Percentiles rank a stretch among this genome's conserved stretches.
These are phyloP conservation scores for Eclectus roratus DNA, from an alignment of 2,113 vertebrate species.

Conservation along the genomic window DNA sequence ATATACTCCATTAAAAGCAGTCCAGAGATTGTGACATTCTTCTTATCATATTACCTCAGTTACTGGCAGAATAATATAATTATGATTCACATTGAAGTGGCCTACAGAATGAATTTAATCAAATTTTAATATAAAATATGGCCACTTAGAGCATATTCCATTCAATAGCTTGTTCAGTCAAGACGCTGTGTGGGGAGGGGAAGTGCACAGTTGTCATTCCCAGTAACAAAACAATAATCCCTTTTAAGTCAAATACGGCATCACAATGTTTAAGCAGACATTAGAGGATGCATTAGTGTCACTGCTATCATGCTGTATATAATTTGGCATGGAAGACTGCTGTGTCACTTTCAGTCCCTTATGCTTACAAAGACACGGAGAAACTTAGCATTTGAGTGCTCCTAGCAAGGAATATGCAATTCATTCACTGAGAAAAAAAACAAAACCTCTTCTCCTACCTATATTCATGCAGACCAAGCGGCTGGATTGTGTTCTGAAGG, in stretches of 20 bases:
- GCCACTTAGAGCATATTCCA: constrained; percentile 19
- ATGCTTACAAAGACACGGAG: neutral
- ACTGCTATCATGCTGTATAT: neutral
- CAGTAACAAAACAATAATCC: neutral
- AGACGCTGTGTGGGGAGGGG: neutral
- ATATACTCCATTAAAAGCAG: constrained; percentile 30
- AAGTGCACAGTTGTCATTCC: neutral
- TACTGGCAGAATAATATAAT: constrained; percentile 63
- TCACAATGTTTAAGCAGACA: constrained; percentile 22
- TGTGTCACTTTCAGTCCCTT: neutral
- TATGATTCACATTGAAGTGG: constrained; percentile 53
- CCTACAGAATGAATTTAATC: constrained; percentile 59
- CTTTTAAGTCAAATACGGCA: constrained; percentile 35
- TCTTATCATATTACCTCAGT: constrained; percentile 61
- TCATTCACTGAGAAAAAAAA: neutral
- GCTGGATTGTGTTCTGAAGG: neutral
- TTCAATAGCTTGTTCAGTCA: constrained; percentile 10
- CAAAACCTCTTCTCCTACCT: neutral
- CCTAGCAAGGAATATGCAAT: neutral
- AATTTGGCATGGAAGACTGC: neutral
- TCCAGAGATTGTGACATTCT: constrained; percentile 50
- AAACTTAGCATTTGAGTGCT: neutral
- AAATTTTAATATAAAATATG: constrained; percentile 56
- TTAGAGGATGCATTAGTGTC: neutral
- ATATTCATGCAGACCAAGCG: neutral